Conservation (phyloP, 2,888 invertebrate species). For the Poecilus cupreus region DNA sequence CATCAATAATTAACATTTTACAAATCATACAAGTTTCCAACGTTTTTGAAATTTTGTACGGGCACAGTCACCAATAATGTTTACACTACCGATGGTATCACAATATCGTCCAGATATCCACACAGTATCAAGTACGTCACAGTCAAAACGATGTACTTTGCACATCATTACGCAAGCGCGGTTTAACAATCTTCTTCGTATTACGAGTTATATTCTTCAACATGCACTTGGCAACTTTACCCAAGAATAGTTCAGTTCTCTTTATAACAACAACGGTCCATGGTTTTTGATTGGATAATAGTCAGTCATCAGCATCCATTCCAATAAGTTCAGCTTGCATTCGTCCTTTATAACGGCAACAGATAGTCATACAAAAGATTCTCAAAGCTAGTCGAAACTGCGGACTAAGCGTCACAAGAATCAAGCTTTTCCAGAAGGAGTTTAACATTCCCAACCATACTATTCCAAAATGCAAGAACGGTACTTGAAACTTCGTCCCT, state of each 20-base stretch:
- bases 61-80: neutral
- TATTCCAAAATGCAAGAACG: slow-evolving; percentile 92
- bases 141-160: slow-evolving; percentile 49
- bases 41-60: no score
- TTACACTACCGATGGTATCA: slow-evolving; percentile 48
- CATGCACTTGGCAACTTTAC: slow-evolving; percentile 36
- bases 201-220: slow-evolving; percentile 32
- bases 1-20: no score
- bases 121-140: neutral
- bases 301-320: slow-evolving; percentile 90
- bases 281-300: slow-evolving; percentile 63
- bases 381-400: slow-evolving; percentile 93
- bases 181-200: slow-evolving; percentile 14
- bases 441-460: slow-evolving; percentile 97
- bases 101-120: neutral
- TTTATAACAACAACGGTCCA: slow-evolving; percentile 46
- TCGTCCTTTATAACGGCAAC: slow-evolving; percentile 89
- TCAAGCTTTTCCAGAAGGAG: slow-evolving; percentile 96
- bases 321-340: slow-evolving; percentile 90
- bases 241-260: slow-evolving; percentile 40
- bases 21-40: neutral
- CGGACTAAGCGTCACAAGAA: slow-evolving; percentile 91
- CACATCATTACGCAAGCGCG: slow-evolving; percentile 14
- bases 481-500: slow-evolving; percentile 78
- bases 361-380: slow-evolving; percentile 90